A percentile compares a stretch with the other conserved stretches of the same genome.
phyloP scores from a whole-genome alignment of 2,888 invertebrate genomes.

The Epirrhoe tristata region DNA sequence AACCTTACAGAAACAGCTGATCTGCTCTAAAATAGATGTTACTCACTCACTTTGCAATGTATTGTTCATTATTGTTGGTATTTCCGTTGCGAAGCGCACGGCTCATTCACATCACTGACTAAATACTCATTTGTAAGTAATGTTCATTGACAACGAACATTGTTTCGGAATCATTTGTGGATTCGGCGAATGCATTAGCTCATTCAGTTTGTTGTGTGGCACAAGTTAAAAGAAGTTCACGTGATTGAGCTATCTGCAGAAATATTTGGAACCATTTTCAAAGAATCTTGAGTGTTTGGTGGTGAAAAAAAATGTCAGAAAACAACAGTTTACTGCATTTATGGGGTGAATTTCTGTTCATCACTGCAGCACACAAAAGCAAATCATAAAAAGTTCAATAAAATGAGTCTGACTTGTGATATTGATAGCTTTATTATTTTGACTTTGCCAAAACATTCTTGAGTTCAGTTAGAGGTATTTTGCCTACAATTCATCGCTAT shows the following conservation, averaged over 20 bases:
- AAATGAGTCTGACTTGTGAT: too few relatives aligned
- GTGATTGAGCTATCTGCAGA: not conserved
- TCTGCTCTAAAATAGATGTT: slow-evolving; percentile 18
- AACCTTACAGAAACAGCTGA: slow-evolving; percentile 12
- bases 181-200: slow-evolving; percentile 26
- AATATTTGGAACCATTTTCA: too few relatives aligned
- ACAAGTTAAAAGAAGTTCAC: not conserved
- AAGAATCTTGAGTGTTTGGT: too few relatives aligned
- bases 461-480: not conserved
- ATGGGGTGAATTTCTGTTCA: too few relatives aligned
- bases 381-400: too few relatives aligned
- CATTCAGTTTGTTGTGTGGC: slow-evolving; percentile 13
- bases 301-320: too few relatives aligned
- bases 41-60: slow-evolving; percentile 4
- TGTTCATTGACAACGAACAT: slow-evolving; percentile 33
- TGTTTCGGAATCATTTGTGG: slow-evolving; percentile 23
- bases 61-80: slow-evolving; percentile 8
- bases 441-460: too few relatives aligned
- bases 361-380: too few relatives aligned
- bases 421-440: too few relatives aligned
- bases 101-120: slow-evolving; percentile 24
- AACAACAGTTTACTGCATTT: too few relatives aligned
- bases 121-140: slow-evolving; percentile 13
- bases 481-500: not conserved
- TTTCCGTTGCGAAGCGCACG: slow-evolving; percentile 16